Percentiles rank a stretch among this genome's conserved stretches.
Conservation (phyloP, 2,113 vertebrate species). For the Madoqua kirkii region DNA sequence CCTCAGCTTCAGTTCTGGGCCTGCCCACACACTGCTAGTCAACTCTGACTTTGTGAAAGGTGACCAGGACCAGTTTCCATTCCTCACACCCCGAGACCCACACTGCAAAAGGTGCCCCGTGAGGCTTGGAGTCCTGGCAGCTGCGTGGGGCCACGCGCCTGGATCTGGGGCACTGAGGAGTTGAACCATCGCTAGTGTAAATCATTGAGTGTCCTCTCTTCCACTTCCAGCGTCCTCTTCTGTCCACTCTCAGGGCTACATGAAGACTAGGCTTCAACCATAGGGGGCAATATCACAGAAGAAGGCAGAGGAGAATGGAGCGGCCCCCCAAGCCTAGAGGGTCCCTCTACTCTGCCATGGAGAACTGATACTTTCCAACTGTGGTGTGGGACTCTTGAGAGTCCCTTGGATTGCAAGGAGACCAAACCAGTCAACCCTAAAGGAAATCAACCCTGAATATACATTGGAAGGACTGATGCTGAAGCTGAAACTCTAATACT, state of each 20-base stretch:
- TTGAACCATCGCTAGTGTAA: too few relatives aligned
- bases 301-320: too few relatives aligned
- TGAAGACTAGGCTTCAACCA: neutral
- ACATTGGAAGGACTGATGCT: neutral
- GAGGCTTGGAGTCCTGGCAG: neutral
- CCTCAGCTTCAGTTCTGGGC: neutral
- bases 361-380: neutral
- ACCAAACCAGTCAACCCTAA: neutral
- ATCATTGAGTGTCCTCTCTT: neutral
- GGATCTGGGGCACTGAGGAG: neutral
- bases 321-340: neutral
- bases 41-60: neutral
- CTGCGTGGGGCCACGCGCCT: fast-evolving
- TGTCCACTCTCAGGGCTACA: neutral
- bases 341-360: neutral
- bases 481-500: neutral
- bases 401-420: neutral
- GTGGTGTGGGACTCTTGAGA: fast-evolving
- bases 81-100: neutral
- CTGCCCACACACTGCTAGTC: neutral
- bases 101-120: too few relatives aligned
- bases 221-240: too few relatives aligned
- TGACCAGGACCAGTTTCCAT: neutral
- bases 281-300: fast-evolving
- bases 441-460: neutral